Conservation (phyloP, 2,797 vertebrate genomes). For the Sebastes hubbsi region DNA sequence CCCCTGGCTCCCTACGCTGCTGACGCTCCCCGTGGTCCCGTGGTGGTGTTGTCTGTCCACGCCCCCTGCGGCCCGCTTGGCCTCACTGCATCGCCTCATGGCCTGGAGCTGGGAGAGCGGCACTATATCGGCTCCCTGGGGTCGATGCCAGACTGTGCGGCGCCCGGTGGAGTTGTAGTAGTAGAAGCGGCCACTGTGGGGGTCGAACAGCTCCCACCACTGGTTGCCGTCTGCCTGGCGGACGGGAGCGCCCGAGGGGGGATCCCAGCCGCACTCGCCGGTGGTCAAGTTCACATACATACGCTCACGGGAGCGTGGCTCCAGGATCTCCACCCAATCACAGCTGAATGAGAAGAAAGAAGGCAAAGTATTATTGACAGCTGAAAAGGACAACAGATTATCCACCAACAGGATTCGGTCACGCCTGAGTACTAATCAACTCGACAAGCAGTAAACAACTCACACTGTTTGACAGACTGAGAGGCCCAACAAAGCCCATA, state of each 20-base stretch:
- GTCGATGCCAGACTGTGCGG: slow-evolving; percentile 92
- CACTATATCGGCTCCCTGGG: slow-evolving; percentile 89
- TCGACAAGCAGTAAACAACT: slow-evolving; percentile 57
- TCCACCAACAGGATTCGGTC: slow-evolving; percentile 8
- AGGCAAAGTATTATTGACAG: slow-evolving; percentile 7
- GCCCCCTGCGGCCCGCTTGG: slow-evolving; percentile 60
- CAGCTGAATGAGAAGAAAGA: slow-evolving; percentile 75
- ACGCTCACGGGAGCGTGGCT: slow-evolving; percentile 90
- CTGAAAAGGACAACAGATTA: slow-evolving; percentile 19
- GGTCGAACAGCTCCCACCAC: slow-evolving; percentile 95
- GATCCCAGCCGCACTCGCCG: slow-evolving; percentile 91
- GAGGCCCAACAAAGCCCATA: slow-evolving; percentile 56
- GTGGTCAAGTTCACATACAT: slow-evolving; percentile 92
- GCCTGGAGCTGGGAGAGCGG: slow-evolving; percentile 92
- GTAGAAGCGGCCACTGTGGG: slow-evolving; percentile 90
- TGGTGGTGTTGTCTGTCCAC: slow-evolving; percentile 64
- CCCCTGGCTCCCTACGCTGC: slow-evolving; percentile 76
- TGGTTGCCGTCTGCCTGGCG: slow-evolving; percentile 90
- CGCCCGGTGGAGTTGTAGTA: slow-evolving; percentile 90
- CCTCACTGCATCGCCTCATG: slow-evolving; percentile 85
- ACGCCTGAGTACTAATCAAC: slow-evolving; percentile 43
- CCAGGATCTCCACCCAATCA: slow-evolving; percentile 95
- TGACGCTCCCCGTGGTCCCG: slow-evolving; percentile 71
- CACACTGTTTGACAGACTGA: slow-evolving; percentile 55
- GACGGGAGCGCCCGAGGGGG: slow-evolving; percentile 83